Percentiles rank a stretch among this genome's conserved stretches.
Evolutionary conservation across 1,140 invertebrate species (phyloP).

Genomic region (Atta texana): DNA sequence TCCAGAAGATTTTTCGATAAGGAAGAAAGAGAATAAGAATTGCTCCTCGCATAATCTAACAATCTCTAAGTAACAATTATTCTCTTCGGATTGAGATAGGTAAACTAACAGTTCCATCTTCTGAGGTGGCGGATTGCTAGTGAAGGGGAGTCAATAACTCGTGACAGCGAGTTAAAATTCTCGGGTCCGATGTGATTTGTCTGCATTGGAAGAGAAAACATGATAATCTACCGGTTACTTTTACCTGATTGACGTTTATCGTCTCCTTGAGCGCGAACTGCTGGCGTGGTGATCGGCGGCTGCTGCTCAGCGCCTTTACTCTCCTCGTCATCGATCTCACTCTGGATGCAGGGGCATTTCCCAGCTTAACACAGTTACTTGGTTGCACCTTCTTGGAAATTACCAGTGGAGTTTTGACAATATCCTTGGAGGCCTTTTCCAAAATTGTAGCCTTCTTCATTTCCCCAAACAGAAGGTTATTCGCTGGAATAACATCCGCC

Average conservation of each 20-base stretch:
- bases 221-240: neutral
- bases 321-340: neutral
- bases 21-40: too few species aligned
- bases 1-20: too few species aligned
- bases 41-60: neutral
- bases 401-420: neutral
- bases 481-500: too few species aligned
- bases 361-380: accelerated
- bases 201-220: neutral
- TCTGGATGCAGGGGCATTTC: neutral
- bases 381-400: neutral
- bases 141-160: neutral
- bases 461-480: too few species aligned
- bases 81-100: neutral
- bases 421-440: neutral
- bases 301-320: neutral
- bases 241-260: neutral
- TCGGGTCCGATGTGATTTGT: neutral
- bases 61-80: neutral
- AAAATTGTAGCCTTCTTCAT: too few species aligned
- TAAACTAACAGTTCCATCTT: neutral
- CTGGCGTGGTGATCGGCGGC: neutral
- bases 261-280: neutral
- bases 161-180: neutral
- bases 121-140: too few species aligned